Evolutionary conservation across 2,888 invertebrate species (phyloP).

Genomic region (Amaurobius ferox): DNA sequence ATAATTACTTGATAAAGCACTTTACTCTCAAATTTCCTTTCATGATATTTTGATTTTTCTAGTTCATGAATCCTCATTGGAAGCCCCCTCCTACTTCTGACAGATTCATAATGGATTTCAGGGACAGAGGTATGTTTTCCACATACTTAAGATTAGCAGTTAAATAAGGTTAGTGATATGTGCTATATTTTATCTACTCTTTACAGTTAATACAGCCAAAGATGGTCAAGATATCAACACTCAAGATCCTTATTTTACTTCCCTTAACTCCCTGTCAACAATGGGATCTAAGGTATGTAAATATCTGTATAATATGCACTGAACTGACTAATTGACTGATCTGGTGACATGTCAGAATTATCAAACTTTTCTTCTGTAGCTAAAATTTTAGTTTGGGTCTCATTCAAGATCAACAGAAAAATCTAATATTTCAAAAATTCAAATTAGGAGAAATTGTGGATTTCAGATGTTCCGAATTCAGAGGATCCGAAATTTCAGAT

Average conservation of each 20-base stretch:
- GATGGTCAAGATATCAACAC: slow-evolving; percentile 5
- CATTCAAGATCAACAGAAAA: no score
- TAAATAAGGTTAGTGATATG: neutral
- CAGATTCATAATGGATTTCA: slow-evolving; percentile 74
- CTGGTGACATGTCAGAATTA: no score
- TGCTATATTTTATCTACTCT: neutral
- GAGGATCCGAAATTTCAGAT: no score
- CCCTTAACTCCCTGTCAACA: slow-evolving; percentile 81
- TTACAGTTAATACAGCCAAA: slow-evolving; percentile 13
- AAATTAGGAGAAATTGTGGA: no score
- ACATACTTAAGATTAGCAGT: neutral
- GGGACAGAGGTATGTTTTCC: slow-evolving; percentile 54
- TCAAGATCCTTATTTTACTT: slow-evolving; percentile 77
- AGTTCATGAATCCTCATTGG: slow-evolving; percentile 95
- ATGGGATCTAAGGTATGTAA: slow-evolving; percentile 81
- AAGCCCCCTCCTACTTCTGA: slow-evolving; percentile 82
- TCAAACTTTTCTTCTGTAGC: no score
- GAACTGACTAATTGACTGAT: no score
- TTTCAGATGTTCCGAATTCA: no score
- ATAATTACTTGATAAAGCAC: no score
- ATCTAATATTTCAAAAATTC: no score
- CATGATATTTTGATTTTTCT: neutral
- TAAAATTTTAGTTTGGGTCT: no score
- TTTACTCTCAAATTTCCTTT: no score
- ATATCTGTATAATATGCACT: no score